Conservation (phyloP, 2,888 invertebrate genomes). For the Merodon equestris region DNA sequence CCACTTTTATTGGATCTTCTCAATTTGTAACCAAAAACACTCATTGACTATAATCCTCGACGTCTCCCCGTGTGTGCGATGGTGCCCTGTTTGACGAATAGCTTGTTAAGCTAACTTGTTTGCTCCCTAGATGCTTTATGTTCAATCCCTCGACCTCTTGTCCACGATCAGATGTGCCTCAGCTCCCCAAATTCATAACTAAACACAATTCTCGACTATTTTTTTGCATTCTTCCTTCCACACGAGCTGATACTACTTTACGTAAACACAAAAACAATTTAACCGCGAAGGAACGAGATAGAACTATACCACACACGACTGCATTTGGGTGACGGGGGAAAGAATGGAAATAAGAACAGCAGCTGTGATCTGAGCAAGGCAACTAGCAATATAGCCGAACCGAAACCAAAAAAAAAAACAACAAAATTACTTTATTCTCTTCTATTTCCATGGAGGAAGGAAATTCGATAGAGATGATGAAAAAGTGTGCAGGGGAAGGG, state of each 20-base stretch:
- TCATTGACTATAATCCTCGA: constrained; percentile 20
- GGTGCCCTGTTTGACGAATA: not conserved
- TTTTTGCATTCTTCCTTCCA: constrained; percentile 42
- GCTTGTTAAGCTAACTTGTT: too few relatives aligned
- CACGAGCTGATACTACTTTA: constrained; percentile 16
- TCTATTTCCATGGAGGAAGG: constrained; percentile 56
- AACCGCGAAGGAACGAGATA: constrained; percentile 42
- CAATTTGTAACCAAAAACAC: constrained; percentile 32
- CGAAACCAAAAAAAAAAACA: constrained; percentile 23
- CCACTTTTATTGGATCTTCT: constrained; percentile 8
- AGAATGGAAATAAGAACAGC: constrained; percentile 65
- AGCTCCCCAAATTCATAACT: constrained; percentile 39
- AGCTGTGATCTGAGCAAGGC: constrained; percentile 66
- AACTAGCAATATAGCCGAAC: constrained; percentile 58
- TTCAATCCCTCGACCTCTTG: constrained; percentile 4
- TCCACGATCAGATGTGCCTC: constrained; percentile 29
- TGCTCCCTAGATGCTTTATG: not conserved
- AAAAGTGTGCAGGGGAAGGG: constrained; percentile 7
- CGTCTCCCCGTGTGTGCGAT: constrained; percentile 5
- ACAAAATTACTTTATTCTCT: constrained; percentile 15
- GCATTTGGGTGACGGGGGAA: constrained; percentile 31
- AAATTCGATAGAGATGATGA: constrained; percentile 36
- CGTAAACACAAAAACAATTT: constrained; percentile 43
- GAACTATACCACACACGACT: constrained; percentile 22
- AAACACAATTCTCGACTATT: constrained; percentile 12